Evolutionary conservation across 2,888 invertebrate genomes (phyloP).

Genomic region (Pollenia labialis): DNA sequence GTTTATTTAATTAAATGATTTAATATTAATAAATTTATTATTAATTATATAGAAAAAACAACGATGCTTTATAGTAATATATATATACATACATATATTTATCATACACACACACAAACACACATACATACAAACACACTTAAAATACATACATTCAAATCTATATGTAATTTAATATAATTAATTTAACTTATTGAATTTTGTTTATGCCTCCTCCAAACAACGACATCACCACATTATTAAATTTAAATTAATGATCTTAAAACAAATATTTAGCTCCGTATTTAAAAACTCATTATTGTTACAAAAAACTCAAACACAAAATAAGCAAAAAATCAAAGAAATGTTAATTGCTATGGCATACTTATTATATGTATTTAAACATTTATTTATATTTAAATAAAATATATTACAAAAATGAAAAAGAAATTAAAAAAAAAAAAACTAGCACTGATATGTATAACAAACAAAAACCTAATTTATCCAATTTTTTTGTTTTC

Average conservation of each 20-base stretch:
- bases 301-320: constrained; percentile 41
- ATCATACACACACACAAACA: constrained; percentile 15
- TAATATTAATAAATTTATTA: constrained; percentile 46
- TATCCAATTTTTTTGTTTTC: constrained; percentile 31
- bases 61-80: constrained; percentile 73
- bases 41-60: constrained; percentile 68
- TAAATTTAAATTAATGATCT: constrained; percentile 50
- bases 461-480: constrained; percentile 52
- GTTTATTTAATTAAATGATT: constrained; percentile 65
- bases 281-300: constrained; percentile 60
- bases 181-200: constrained; percentile 70
- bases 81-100: constrained; percentile 24
- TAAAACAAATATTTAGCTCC: constrained; percentile 44
- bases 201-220: constrained; percentile 25
- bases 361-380: constrained; percentile 19
- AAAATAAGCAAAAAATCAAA: constrained; percentile 40
- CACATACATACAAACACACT: constrained; percentile 32
- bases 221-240: constrained; percentile 33
- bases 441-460: constrained; percentile 67
- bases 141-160: constrained; percentile 43
- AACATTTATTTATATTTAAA: constrained; percentile 56
- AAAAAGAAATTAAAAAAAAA: constrained; percentile 39
- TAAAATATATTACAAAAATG: constrained; percentile 53
- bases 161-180: constrained; percentile 47
- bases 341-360: constrained; percentile 53